Evolutionary conservation across 2,888 invertebrate genomes (phyloP), one percentile per base, ranked within the genome.

Genomic region (Polymixis flavicincta): DNA sequence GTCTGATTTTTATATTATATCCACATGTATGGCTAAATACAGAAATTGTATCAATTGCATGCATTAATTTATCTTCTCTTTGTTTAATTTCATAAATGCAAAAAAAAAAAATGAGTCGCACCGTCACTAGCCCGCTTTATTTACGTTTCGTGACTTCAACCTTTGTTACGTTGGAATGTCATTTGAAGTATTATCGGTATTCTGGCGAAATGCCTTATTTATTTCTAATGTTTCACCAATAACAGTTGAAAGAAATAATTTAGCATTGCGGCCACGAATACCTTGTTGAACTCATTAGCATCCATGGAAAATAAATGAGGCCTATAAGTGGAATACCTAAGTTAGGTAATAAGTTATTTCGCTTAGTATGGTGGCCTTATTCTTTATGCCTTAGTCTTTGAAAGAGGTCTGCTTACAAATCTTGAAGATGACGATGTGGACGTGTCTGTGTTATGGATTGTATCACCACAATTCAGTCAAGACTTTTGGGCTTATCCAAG

Each of bases 101-200:
- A 63, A 42, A 64, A 19, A n/a, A 57, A 64, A 9, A 6, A 2
- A 13, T 3, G 1, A 65, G 74, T 76, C 60, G 82, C 48, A 63
- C 0, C 45, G 50, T 89, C 55, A 81, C 76, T 89, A 79, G 89
- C 50, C 52, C 52, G 83, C 91, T 83, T 92, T 91, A 91, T 89
- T 89, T 85, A 77, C 77, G 89, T 93, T 93, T 93, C 95, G 95
- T 96, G 95, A 95, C 95, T 94, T 83, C 91, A 88, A 91, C 90
- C 92, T 91, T 92, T 92, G 93, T 94, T 94, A 93, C 89, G 90
- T 90, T 86, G 92, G 93, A 94, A 95, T 95, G 93, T 92, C 92
- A 92, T 92, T 93, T 92, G 90, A 93, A 93, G 93, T 92, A 94
- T 94, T 94, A 95, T 93, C 90, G 93, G 93, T 94, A 94, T 94